A percentile compares a stretch with the other conserved stretches of the same genome.
phyloP scores from a whole-genome alignment of 2,113 vertebrate species.

The Speoplatyrhinus poulsoni region DNA sequence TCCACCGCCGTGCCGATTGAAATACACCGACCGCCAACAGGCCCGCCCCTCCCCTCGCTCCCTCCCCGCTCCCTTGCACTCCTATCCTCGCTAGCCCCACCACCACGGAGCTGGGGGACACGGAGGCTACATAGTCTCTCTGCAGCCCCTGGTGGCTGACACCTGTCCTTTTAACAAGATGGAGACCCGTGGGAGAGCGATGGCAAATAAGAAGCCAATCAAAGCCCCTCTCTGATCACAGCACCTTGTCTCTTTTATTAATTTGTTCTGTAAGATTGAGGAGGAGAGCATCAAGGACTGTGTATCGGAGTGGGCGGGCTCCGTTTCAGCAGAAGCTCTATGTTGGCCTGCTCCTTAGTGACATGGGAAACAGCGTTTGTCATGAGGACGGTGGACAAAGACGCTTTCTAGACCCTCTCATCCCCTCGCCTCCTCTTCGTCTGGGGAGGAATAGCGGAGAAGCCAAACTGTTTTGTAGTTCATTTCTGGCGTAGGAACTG shows the following conservation, averaged over 20 bases:
- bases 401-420: too few relatives aligned
- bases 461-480: conserved; percentile 16
- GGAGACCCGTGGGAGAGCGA: conserved; percentile 6
- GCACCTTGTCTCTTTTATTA: background rate
- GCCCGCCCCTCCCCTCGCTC: background rate
- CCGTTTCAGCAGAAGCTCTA: background rate
- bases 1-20: too few relatives aligned
- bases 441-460: conserved; percentile 17
- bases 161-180: conserved; percentile 25
- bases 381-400: too few relatives aligned
- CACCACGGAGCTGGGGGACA: background rate
- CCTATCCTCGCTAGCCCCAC: background rate
- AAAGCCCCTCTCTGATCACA: conserved; percentile 12
- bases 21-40: too few relatives aligned
- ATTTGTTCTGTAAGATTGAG: background rate
- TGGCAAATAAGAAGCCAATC: conserved; percentile 11
- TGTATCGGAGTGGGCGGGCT: background rate
- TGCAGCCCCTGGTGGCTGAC: conserved; percentile 20
- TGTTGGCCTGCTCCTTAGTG: conserved; percentile 18
- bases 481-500: background rate
- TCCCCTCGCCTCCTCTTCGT: too few relatives aligned
- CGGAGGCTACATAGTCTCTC: background rate
- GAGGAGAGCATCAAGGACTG: conserved; percentile 16
- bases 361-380: background rate
- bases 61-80: background rate